Base-by-base conservation (phyloP, 92 coral and sea anemone species). In the Diadumene lineata region DNA sequence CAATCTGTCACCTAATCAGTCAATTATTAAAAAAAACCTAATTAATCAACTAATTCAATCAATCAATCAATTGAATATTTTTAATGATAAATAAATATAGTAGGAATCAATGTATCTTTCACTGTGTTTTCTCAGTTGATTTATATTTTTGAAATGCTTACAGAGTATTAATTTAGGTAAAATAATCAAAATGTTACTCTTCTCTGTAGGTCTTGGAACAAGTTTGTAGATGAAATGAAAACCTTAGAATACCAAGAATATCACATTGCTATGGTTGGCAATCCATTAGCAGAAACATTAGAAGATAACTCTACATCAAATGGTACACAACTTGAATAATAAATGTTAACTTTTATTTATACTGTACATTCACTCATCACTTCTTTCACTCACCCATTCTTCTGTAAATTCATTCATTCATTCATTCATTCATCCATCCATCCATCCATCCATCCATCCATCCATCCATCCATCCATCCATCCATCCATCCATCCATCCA, bases 151-250 rank as follows among this genome's bases (percentile, higher is more conserved):
- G n/a, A n/a, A n/a, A n/a, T n/a, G n/a, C n/a, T n/a, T n/a, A n/a
- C n/a, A n/a, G n/a, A n/a, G n/a, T n/a, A n/a, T n/a, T n/a, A n/a
- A n/a, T n/a, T n/a, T n/a, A n/a, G n/a, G n/a, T n/a, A n/a, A n/a
- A n/a, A n/a, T n/a, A n/a, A n/a, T n/a, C n/a, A n/a, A n/a, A n/a
- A n/a, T n/a, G n/a, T n/a, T n/a, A n/a, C n/a, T n/a, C n/a, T n/a
- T n/a, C n/a, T n/a, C 53, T 64, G 22, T 68, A 94, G 98, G 43
- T 88, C 92, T 13, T 94, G 98, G 98, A 88, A 92, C 29, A 88
- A 79, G 62, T 94, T 94, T 64, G 79, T 94, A 53, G 92, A 90
- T 51, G 98, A 94, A 25, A 94, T 94, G 94, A 94, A 82, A 31
- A 88, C 98, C 15, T 60, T 94, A 34, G 97, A 94, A 55, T 94